Base-by-base conservation (phyloP, 2,113 vertebrate species). In the Heterochromis multidens region DNA sequence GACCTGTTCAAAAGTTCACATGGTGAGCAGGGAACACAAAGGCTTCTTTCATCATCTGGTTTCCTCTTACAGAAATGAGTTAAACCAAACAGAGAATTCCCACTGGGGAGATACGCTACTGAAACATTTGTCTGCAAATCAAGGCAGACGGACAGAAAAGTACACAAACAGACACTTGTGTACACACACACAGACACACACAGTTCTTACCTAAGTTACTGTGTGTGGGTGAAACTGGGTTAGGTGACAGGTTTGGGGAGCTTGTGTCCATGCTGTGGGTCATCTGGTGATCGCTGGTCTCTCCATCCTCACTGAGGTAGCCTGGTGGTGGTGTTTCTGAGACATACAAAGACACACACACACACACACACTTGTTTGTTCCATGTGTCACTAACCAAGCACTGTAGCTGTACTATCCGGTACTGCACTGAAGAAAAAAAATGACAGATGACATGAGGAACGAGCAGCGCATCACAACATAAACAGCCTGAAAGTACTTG, bases 261-360 rank as follows among this genome's bases (percentile, higher is more conserved):
- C 99, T 98, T 94, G 99, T 98, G 88, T 99, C 99, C 98, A 99
- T 99, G 95, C 98, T 99, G 94, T 98, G 98, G 94, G 97, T 99
- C 98, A 99, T 98, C 96, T 98, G 97, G 91, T 98, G 98, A 94
- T 99, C 99, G 43, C 97, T 99, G 86, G 98, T 98, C 95, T 99
- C 99, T 86, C 99, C 99, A 98, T 99, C 99, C 95, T 99, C 99
- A 87, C 99, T 99, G 94, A 99, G 95, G 94, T 99, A 99, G 83
- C 99, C 99, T 2, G 99, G 98, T 70, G 99, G 99, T 2, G 99
- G 99, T 35, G 99, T 99, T 95, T 99, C 99, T 99, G 90, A 82
- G 93, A 89, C 81, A 81, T 79, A 79, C 57, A 91, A 16, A 61
- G 12, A 79, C 21, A 78, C 21, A 81, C 17, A 54, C 49, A 79